A percentile compares a stretch with the other conserved stretches of the same genome.
Conservation (phyloP, 2,888 invertebrate genomes). For the Rhagophthalmus giganteus region DNA sequence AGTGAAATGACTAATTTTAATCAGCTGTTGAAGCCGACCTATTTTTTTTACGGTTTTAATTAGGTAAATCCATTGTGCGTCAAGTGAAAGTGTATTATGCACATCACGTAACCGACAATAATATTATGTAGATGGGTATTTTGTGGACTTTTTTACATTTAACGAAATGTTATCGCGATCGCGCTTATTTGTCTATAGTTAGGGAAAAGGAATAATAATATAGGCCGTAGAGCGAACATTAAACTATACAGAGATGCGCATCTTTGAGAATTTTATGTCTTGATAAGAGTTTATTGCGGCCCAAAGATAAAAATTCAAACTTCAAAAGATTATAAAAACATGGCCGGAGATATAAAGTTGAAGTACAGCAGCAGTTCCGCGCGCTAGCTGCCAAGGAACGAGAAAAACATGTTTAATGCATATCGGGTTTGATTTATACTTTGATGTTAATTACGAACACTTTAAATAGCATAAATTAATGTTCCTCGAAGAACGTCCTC, state of each 20-base stretch:
- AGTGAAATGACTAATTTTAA: neutral
- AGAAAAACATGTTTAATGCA: conserved; percentile 10
- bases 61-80: too few relatives aligned
- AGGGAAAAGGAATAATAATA: conserved; percentile 14
- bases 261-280: conserved; percentile 15
- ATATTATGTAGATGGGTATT: too few relatives aligned
- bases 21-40: too few relatives aligned
- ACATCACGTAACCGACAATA: too few relatives aligned
- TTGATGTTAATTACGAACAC: neutral
- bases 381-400: neutral
- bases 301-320: conserved; percentile 15
- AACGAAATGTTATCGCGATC: too few relatives aligned
- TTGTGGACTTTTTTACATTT: too few relatives aligned
- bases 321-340: conserved; percentile 8
- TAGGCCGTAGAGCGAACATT: conserved; percentile 5
- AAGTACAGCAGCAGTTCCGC: conserved; percentile 1
- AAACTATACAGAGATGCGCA: conserved; percentile 12
- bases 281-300: conserved; percentile 21
- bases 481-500: neutral
- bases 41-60: too few relatives aligned
- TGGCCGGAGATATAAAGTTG: conserved; percentile 4
- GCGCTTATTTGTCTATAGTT: conserved; percentile 1
- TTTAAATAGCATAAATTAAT: neutral
- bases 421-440: conserved; percentile 1
- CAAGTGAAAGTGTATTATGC: too few relatives aligned